phyloP scores from a whole-genome alignment of 2,113 vertebrate species.

The Neodon shergylaensis region DNA sequence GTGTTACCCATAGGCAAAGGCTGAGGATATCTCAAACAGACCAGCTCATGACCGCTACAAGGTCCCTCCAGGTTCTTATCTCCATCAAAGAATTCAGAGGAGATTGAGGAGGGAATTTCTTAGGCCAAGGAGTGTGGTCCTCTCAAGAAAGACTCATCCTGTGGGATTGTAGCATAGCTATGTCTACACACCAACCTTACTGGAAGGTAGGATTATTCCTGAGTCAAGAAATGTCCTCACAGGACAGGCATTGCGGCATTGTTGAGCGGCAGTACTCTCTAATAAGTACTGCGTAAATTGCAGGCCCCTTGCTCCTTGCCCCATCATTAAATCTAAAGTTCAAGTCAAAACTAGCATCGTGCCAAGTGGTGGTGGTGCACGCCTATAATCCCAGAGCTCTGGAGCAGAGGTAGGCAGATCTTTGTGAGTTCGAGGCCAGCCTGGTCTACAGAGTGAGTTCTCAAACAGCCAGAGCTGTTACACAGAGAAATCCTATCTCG shows the following conservation, averaged over 20 bases:
- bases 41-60: not conserved
- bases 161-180: not conserved
- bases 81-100: no score
- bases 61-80: not conserved
- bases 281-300: not conserved
- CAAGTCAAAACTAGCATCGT: not conserved
- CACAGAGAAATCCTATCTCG: no score
- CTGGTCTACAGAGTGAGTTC: no score
- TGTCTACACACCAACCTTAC: not conserved
- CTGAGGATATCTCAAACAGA: not conserved
- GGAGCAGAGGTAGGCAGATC: no score
- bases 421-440: no score
- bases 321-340: not conserved
- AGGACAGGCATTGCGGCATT: not conserved
- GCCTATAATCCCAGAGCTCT: no score
- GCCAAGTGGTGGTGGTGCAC: no score
- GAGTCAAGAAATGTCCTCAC: not conserved
- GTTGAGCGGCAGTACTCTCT: no score
- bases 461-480: no score
- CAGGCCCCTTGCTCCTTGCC: not conserved
- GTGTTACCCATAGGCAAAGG: not conserved
- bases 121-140: not conserved
- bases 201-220: not conserved
- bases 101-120: not conserved
- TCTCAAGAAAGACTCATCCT: not conserved